A percentile compares a stretch with the other conserved stretches of the same genome.
These are phyloP conservation scores for Lycaena phlaeas DNA, from an alignment of 2,888 invertebrate genomes.

Conservation along the genomic window DNA sequence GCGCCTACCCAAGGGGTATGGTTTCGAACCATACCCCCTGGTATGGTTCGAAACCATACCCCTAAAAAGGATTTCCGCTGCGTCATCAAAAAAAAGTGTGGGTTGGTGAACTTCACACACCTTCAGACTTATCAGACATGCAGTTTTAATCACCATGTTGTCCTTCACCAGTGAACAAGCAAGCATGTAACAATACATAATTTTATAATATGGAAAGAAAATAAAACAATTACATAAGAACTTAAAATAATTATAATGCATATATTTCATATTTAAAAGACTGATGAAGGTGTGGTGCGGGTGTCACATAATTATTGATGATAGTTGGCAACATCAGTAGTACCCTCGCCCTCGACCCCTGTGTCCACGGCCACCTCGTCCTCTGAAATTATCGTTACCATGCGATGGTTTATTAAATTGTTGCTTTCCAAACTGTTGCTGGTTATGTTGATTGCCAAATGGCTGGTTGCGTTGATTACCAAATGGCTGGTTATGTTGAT, in stretches of 20 bases:
- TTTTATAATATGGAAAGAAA: background rate
- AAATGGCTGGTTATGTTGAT: constrained; percentile 4
- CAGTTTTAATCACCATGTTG: too few relatives aligned
- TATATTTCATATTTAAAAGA: background rate
- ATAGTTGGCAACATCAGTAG: constrained; percentile 8
- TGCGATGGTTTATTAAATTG: constrained; percentile 6
- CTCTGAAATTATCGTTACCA: constrained; percentile 17
- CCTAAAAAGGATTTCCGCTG: too few relatives aligned
- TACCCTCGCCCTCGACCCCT: constrained; percentile 40
- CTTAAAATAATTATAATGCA: background rate
- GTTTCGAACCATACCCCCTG: too few relatives aligned
- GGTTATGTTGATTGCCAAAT: constrained; percentile 2
- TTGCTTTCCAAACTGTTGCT: constrained; percentile 28
- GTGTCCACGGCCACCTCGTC: constrained; percentile 24
- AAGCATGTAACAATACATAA: too few relatives aligned
- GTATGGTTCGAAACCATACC: too few relatives aligned
- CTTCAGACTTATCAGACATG: too few relatives aligned
- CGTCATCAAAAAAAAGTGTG: too few relatives aligned
- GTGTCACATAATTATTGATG: background rate
- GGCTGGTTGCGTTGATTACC: background rate
- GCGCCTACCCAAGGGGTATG: too few relatives aligned
- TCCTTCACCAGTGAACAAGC: too few relatives aligned
- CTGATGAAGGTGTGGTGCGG: too few relatives aligned
- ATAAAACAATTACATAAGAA: background rate
- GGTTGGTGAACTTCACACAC: too few relatives aligned